phyloP scores from a whole-genome alignment of 2,113 vertebrate genomes.

The Oxyruncus cristatus region DNA sequence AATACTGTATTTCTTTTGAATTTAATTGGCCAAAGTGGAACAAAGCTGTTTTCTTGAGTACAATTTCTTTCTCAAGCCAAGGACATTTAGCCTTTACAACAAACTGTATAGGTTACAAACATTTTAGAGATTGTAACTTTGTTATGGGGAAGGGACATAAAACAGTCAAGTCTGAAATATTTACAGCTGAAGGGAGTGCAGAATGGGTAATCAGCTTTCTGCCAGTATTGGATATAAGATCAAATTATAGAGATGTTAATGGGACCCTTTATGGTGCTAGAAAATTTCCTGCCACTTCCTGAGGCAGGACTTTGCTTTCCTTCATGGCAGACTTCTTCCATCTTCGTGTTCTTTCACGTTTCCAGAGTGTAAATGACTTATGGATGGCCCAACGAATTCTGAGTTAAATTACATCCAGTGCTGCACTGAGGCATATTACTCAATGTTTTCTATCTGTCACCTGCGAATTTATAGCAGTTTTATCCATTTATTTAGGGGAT shows the following conservation, averaged over 20 bases:
- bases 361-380: not conserved
- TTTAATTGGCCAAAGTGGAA: conserved; percentile 37
- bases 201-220: conserved; percentile 43
- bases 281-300: conserved; percentile 11
- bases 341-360: not conserved
- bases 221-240: conserved; percentile 2
- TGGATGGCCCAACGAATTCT: not conserved
- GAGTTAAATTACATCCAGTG: not conserved
- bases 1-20: conserved; percentile 36
- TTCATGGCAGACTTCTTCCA: not conserved
- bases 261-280: not conserved
- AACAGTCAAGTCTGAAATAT: conserved; percentile 58
- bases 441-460: not conserved
- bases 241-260: conserved; percentile 51
- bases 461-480: not conserved
- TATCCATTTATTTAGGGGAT: not conserved
- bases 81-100: conserved; percentile 5
- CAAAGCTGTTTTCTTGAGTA: conserved; percentile 12
- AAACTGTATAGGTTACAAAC: conserved; percentile 9
- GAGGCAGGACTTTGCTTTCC: not conserved
- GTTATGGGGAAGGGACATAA: conserved; percentile 35
- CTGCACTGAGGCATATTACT: not conserved
- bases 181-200: conserved; percentile 43
- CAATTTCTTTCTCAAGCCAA: conserved; percentile 6
- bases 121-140: conserved; percentile 51